Conservation (phyloP, 2,113 vertebrate genomes). For the Sceloporus tristichus region DNA sequence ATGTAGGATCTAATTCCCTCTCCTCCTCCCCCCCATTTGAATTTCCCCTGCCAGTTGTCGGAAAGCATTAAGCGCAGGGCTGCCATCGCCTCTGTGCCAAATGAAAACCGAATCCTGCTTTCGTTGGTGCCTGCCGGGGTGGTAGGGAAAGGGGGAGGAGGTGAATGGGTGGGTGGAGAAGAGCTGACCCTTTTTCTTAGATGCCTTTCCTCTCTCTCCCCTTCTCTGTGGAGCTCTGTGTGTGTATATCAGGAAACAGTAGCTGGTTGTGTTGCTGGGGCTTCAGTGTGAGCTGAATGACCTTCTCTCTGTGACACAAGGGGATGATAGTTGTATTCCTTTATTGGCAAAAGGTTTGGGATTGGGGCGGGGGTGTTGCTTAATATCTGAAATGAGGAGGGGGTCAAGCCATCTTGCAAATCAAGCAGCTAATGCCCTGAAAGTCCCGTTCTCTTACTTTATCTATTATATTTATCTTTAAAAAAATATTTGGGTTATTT, state of each 20-base stretch:
- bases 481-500: background rate
- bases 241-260: conserved; percentile 30
- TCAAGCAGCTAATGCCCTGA: background rate
- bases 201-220: background rate
- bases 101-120: conserved; percentile 29
- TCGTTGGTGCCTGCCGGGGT: conserved; percentile 27
- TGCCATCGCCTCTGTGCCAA: conserved; percentile 24
- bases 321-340: conserved; percentile 11
- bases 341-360: conserved; percentile 3
- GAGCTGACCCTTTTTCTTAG: background rate
- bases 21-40: background rate
- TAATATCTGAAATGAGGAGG: background rate
- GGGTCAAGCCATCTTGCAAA: background rate
- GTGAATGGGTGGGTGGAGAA: conserved; percentile 16
- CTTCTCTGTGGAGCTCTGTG: conserved; percentile 23
- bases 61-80: conserved; percentile 33
- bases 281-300: conserved; percentile 24
- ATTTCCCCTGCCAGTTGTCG: conserved; percentile 56
- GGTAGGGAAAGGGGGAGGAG: conserved; percentile 11
- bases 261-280: conserved; percentile 18
- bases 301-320: conserved; percentile 24
- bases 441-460: background rate
- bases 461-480: background rate
- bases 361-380: background rate
- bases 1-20: conserved; percentile 32